These are phyloP conservation scores for Apotomis turbidana DNA, from an alignment of 2,888 invertebrate species.

Conservation along the genomic window DNA sequence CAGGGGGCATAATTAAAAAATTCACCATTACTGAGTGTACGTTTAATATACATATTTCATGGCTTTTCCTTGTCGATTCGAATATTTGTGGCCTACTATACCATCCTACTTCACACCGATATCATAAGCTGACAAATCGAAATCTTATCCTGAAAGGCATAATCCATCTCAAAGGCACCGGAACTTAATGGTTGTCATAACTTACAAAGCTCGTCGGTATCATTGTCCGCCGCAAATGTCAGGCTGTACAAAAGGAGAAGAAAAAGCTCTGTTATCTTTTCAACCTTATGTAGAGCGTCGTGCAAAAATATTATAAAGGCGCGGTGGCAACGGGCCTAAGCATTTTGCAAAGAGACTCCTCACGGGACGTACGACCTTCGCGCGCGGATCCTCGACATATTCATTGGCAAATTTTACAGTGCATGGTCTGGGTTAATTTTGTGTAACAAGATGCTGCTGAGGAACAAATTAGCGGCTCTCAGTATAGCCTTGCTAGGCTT, in stretches of 20 bases:
- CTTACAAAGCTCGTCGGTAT: constrained; percentile 65
- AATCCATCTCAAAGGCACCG: constrained; percentile 58
- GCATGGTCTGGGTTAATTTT: constrained; percentile 17
- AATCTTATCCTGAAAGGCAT: constrained; percentile 43
- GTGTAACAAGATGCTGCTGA: constrained; percentile 57
- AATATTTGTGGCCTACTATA: constrained; percentile 3
- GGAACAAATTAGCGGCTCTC: constrained; percentile 61
- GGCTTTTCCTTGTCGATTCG: not conserved
- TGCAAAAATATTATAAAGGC: constrained; percentile 81
- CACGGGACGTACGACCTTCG: constrained; percentile 73
- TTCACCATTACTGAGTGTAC: too few relatives aligned
- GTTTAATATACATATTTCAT: not conserved
- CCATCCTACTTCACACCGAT: constrained; percentile 53
- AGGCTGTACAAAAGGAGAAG: constrained; percentile 69
- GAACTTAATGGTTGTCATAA: constrained; percentile 67
- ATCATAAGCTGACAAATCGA: constrained; percentile 41
- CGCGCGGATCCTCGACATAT: constrained; percentile 55
- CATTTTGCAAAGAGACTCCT: constrained; percentile 81
- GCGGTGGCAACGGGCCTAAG: constrained; percentile 64
- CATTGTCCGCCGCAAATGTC: constrained; percentile 60
- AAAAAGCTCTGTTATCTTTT: constrained; percentile 79
- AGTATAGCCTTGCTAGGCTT: constrained; percentile 62
- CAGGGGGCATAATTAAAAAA: too few relatives aligned
- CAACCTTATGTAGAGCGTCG: constrained; percentile 75
- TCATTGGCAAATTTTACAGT: constrained; percentile 44